These are phyloP conservation scores for Eupsittula cactorum DNA, from an alignment of 2,113 vertebrate species.

Conservation along the genomic window DNA sequence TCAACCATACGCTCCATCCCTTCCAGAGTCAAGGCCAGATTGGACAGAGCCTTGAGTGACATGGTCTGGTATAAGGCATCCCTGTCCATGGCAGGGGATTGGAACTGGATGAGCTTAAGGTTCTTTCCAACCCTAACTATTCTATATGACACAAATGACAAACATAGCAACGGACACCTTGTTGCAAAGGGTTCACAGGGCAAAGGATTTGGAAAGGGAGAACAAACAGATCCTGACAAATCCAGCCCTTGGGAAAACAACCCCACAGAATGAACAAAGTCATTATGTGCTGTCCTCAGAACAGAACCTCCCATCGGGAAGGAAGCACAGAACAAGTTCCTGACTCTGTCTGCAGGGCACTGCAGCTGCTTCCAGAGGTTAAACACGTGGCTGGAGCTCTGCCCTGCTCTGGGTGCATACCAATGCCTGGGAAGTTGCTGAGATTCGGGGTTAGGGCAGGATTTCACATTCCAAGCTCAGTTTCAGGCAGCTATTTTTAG, in stretches of 20 bases:
- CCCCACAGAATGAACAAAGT: background rate
- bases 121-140: background rate
- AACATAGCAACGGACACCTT: background rate
- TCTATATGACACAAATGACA: background rate
- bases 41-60: background rate
- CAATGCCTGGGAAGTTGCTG: background rate
- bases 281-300: background rate
- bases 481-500: conserved; percentile 50
- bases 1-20: background rate
- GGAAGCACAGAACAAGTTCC: background rate
- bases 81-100: background rate
- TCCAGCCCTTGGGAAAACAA: background rate
- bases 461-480: conserved; percentile 23
- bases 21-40: background rate
- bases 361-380: background rate
- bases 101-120: background rate
- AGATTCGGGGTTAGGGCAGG: background rate
- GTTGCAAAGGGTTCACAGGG: background rate
- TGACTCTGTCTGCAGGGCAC: background rate
- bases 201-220: background rate
- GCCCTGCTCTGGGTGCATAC: background rate
- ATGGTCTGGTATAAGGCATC: background rate
- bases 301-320: background rate
- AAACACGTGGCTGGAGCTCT: background rate
- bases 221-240: background rate